A percentile compares a stretch with the other conserved stretches of the same genome.
Evolutionary conservation across 2,797 vertebrate species (phyloP).

Genomic region (Gobionotothen gibberifrons): DNA sequence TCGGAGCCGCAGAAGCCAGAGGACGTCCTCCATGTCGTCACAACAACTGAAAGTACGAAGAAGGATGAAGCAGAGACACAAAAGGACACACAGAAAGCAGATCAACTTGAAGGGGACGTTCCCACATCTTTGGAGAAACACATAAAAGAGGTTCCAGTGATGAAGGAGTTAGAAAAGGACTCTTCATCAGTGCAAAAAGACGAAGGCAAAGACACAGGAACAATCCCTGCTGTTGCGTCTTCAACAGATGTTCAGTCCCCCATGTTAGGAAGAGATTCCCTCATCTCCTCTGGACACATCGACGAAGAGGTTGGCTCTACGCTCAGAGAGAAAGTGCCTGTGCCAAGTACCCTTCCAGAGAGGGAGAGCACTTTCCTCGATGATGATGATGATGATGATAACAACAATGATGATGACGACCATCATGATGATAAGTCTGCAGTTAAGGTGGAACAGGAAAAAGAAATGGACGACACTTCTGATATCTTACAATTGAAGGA

Average conservation of each 20-base stretch:
- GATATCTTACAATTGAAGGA: constrained; percentile 45
- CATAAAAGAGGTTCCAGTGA: constrained; percentile 44
- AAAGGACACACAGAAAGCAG: constrained; percentile 43
- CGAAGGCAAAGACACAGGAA: constrained; percentile 55
- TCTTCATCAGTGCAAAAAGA: constrained; percentile 42
- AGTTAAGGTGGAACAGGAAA: constrained; percentile 39
- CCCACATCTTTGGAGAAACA: constrained; percentile 54
- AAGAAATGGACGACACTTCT: constrained; percentile 26
- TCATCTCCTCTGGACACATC: constrained; percentile 26
- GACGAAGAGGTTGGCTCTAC: constrained; percentile 57
- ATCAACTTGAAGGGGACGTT: constrained; percentile 42
- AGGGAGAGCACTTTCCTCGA: constrained; percentile 84
- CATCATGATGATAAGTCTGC: constrained; percentile 71
- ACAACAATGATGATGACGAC: constrained; percentile 42
- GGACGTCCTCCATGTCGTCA: constrained; percentile 20
- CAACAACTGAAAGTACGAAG: constrained; percentile 44
- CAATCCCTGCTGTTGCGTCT: constrained; percentile 28
- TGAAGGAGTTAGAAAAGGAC: constrained; percentile 62
- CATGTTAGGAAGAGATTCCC: constrained; percentile 47
- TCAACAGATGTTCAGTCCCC: constrained; percentile 46
- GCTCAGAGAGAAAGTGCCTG: constrained; percentile 62
- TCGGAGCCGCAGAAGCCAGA: constrained; percentile 60
- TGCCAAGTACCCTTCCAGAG: constrained; percentile 74
- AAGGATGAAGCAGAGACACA: constrained; percentile 47
- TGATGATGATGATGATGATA: constrained; percentile 61